A percentile compares a stretch with the other conserved stretches of the same genome.
Evolutionary conservation across 2,888 invertebrate species (phyloP).

Genomic region (Didymodactylos carnosus): DNA sequence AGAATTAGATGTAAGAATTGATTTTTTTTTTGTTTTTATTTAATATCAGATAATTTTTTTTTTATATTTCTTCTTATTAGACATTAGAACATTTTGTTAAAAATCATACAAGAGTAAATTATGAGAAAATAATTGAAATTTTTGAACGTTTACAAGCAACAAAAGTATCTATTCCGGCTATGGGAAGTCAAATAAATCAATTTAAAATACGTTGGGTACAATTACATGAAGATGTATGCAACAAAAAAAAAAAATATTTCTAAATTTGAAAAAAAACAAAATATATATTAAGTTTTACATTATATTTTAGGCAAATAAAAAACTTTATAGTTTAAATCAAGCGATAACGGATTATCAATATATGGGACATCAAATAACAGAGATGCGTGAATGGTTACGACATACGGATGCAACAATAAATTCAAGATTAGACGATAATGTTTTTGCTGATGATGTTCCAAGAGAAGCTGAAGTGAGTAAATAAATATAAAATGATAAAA

Average conservation of each 20-base stretch:
- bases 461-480: constrained; percentile 42
- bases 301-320: constrained; percentile 40
- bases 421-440: constrained; percentile 53
- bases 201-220: background rate
- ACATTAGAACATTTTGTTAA: constrained; percentile 61
- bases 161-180: constrained; percentile 44
- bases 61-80: constrained; percentile 35
- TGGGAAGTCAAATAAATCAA: constrained; percentile 20
- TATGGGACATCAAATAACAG: background rate
- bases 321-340: constrained; percentile 44
- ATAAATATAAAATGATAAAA: background rate
- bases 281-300: constrained; percentile 16
- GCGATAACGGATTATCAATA: constrained; percentile 5
- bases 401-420: constrained; percentile 49
- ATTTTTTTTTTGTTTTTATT: background rate
- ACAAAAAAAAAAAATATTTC: background rate
- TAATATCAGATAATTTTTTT: background rate
- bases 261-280: background rate
- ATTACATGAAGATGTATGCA: background rate
- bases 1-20: constrained; percentile 55
- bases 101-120: constrained; percentile 51
- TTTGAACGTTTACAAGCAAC: constrained; percentile 52
- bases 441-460: constrained; percentile 56
- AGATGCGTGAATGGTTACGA: constrained; percentile 51
- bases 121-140: constrained; percentile 53